Percentiles rank a stretch among this genome's conserved stretches.
phyloP scores from a whole-genome alignment of 2,797 vertebrate genomes.

The Cryptoprocta ferox region DNA sequence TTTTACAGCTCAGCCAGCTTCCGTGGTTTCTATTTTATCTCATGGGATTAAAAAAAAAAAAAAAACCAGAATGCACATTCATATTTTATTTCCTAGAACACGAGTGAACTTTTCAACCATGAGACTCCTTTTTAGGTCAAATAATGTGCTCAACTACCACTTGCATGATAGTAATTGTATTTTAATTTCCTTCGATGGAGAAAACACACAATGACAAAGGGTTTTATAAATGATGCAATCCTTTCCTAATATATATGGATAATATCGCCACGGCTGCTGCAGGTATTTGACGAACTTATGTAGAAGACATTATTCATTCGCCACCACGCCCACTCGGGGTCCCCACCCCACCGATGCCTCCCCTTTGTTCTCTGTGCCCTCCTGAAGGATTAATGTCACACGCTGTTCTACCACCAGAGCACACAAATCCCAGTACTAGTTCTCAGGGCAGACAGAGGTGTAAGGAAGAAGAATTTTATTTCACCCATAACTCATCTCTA shows the following conservation, averaged over 20 bases:
- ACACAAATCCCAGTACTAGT: background rate
- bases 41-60: background rate
- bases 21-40: constrained; percentile 10
- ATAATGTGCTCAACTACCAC: background rate
- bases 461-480: background rate
- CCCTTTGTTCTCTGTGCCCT: background rate
- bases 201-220: constrained; percentile 35
- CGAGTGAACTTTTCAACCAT: constrained; percentile 46
- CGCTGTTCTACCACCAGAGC: background rate
- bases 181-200: constrained; percentile 54
- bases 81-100: constrained; percentile 48
- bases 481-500: background rate
- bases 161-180: background rate
- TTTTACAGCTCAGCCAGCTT: background rate
- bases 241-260: background rate
- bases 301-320: background rate
- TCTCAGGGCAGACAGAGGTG: background rate
- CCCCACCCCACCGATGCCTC: background rate
- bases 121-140: constrained; percentile 30
- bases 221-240: background rate
- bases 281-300: background rate
- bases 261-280: background rate
- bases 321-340: background rate
- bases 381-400: background rate
- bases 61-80: background rate